Evolutionary conservation across 1,140 invertebrate genomes (phyloP).

Genomic region (Papilio helenus): DNA sequence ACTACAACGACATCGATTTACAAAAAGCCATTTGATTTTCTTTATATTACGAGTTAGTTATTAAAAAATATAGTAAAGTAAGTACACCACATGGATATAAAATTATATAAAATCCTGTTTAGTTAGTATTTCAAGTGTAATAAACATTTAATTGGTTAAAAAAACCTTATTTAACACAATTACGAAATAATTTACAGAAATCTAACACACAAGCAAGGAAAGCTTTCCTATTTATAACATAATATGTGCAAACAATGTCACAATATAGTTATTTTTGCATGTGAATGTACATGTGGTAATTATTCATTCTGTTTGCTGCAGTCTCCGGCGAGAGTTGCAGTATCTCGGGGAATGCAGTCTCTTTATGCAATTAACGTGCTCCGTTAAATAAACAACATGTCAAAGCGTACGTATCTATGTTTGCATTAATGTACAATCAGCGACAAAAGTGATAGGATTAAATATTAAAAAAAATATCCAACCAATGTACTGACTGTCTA

Average conservation of each 20-base stretch:
- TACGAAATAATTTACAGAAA: too few species aligned
- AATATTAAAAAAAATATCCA: background rate
- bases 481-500: background rate
- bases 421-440: slow-evolving; percentile 8
- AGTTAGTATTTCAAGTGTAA: too few species aligned
- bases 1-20: too few species aligned
- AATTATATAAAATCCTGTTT: too few species aligned
- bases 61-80: too few species aligned
- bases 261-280: background rate
- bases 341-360: slow-evolving; percentile 33
- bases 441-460: background rate
- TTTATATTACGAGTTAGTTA: too few species aligned
- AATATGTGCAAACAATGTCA: background rate
- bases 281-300: background rate
- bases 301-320: slow-evolving; percentile 19
- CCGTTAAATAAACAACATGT: slow-evolving; percentile 32
- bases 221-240: background rate
- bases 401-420: slow-evolving; percentile 37
- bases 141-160: too few species aligned
- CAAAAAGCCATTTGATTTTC: too few species aligned
- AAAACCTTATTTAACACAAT: too few species aligned
- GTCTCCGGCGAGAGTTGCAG: background rate
- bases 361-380: slow-evolving; percentile 36
- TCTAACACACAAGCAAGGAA: background rate
- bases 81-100: too few species aligned